Conservation (phyloP, 2,888 invertebrate genomes). For the Artemia sp. region DNA sequence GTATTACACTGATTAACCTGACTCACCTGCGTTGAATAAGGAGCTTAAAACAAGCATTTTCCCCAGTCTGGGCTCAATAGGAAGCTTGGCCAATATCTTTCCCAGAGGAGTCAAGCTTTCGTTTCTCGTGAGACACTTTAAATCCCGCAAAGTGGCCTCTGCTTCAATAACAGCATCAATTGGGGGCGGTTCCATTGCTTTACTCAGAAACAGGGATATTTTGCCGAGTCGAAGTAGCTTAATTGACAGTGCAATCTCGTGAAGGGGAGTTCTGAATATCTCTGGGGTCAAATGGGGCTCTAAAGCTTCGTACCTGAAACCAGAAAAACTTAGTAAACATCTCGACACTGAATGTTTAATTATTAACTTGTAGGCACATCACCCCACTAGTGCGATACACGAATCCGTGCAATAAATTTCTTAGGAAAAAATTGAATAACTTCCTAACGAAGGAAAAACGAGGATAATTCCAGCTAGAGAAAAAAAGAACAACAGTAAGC, state of each 20-base stretch:
- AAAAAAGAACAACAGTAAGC: no score
- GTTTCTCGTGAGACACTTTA: constrained; percentile 70
- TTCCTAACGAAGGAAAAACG: no score
- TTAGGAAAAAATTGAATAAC: no score
- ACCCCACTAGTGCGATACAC: no score
- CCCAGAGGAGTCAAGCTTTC: constrained; percentile 87
- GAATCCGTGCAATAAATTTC: no score
- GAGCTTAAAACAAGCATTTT: constrained; percentile 94
- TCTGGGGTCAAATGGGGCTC: constrained; percentile 68
- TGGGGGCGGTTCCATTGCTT: constrained; percentile 89
- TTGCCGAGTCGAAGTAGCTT: constrained; percentile 75
- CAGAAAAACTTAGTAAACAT: background rate
- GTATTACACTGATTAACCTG: no score
- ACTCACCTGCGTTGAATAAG: constrained; percentile 33
- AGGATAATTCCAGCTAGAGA: no score
- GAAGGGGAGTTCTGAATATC: constrained; percentile 91
- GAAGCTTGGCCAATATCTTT: constrained; percentile 75
- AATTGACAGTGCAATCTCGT: constrained; percentile 79
- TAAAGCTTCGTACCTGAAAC: background rate
- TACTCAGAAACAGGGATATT: constrained; percentile 84
- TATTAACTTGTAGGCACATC: no score
- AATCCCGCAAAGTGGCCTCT: constrained; percentile 61
- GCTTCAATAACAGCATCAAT: constrained; percentile 96
- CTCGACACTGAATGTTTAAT: no score
- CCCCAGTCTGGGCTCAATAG: constrained; percentile 87